phyloP scores from a whole-genome alignment of 1,140 invertebrate species.

The Ganaspis sp. region DNA sequence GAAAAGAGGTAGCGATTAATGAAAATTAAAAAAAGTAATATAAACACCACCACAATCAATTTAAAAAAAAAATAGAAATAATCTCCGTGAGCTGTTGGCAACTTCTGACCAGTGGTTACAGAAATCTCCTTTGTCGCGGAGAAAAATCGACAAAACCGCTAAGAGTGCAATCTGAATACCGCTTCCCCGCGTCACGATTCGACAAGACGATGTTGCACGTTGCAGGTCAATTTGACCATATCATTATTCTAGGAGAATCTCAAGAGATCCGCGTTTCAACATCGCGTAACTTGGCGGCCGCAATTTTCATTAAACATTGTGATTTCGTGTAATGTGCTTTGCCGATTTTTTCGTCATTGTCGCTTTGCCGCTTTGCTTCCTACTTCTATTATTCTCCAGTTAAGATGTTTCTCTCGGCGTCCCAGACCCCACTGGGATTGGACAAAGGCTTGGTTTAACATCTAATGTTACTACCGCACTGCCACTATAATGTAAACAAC shows the following conservation, averaged over 20 bases:
- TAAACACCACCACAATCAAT: not conserved
- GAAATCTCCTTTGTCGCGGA: conserved; percentile 67
- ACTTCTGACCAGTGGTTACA: conserved; percentile 72
- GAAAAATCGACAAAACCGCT: conserved; percentile 75
- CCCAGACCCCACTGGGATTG: conserved; percentile 11
- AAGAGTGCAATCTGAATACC: conserved; percentile 77
- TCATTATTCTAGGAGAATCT: conserved; percentile 4
- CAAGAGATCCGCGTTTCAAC: not conserved
- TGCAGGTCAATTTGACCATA: conserved; percentile 38
- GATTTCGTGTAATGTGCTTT: conserved; percentile 74
- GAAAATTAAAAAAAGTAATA: not conserved
- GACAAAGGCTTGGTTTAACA: conserved; percentile 31
- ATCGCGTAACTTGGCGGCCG: conserved; percentile 61
- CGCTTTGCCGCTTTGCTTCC: conserved; percentile 62
- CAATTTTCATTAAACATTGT: conserved; percentile 77
- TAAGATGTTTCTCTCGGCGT: conserved; percentile 50
- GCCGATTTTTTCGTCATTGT: conserved; percentile 60
- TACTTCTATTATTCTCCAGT: conserved; percentile 70
- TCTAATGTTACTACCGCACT: not conserved
- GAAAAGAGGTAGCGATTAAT: too few species aligned
- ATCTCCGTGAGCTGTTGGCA: conserved; percentile 50
- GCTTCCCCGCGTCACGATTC: conserved; percentile 74
- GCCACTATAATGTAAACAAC: not conserved
- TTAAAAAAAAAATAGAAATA: conserved; percentile 30
- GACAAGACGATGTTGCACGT: conserved; percentile 65